phyloP scores from a whole-genome alignment of 2,797 vertebrate species.

The Acrossocheilus wenchowensis region DNA sequence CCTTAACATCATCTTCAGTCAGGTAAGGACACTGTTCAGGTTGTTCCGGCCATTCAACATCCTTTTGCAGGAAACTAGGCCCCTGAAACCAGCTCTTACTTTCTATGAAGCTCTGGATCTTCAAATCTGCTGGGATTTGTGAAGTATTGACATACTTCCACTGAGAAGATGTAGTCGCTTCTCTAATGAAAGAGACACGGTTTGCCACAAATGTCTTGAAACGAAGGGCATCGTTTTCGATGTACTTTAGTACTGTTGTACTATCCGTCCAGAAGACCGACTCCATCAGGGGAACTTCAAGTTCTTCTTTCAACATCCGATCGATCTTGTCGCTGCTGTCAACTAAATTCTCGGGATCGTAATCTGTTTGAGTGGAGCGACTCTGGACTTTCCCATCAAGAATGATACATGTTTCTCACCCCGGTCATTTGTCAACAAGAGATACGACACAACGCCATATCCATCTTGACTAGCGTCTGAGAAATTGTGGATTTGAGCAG shows the following conservation, averaged over 20 bases:
- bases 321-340: conserved; percentile 33
- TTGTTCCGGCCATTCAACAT: not conserved
- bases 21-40: not conserved
- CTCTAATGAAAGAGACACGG: conserved; percentile 27
- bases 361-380: conserved; percentile 8
- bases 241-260: conserved; percentile 42
- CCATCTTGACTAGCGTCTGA: conserved; percentile 16
- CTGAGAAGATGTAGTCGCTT: conserved; percentile 21
- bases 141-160: conserved; percentile 46
- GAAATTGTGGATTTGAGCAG: conserved; percentile 16
- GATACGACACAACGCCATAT: conserved; percentile 13
- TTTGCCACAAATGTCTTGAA: conserved; percentile 50
- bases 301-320: conserved; percentile 9
- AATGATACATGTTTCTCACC: not conserved
- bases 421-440: not conserved
- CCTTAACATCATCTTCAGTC: not conserved
- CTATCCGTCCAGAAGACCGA: conserved; percentile 48
- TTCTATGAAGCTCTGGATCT: not conserved
- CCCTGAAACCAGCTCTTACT: not conserved
- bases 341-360: conserved; percentile 13
- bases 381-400: conserved; percentile 15
- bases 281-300: conserved; percentile 1
- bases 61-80: not conserved
- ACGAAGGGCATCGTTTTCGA: conserved; percentile 26
- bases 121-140: conserved; percentile 24